Evolutionary conservation across 2,888 invertebrate species (phyloP).

Genomic region (Dorcus hopei): DNA sequence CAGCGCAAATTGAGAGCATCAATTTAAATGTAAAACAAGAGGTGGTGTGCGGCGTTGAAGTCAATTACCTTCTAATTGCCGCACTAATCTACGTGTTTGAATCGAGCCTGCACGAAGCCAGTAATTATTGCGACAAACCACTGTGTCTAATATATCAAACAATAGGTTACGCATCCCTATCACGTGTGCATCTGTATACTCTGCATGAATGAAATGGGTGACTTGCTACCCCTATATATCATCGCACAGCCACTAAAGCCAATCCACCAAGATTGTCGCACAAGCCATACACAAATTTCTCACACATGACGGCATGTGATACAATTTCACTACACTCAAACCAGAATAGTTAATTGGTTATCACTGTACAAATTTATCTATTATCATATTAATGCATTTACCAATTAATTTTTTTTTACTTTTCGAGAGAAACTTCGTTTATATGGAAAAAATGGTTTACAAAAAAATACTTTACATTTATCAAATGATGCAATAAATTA

Average conservation of each 20-base stretch:
- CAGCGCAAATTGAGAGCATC: too few species aligned
- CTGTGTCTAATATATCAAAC: slow-evolving; percentile 21
- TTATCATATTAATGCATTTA: too few species aligned
- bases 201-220: not conserved
- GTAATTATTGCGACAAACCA: slow-evolving; percentile 20
- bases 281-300: too few species aligned
- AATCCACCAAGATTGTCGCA: not conserved
- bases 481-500: too few species aligned
- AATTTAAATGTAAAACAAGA: slow-evolving; percentile 2
- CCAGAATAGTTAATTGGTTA: too few species aligned
- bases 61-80: slow-evolving; percentile 22
- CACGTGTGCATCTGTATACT: not conserved
- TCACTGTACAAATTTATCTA: too few species aligned
- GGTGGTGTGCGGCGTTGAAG: slow-evolving; percentile 9
- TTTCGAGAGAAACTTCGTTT: too few species aligned
- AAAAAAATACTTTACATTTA: too few species aligned
- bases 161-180: slow-evolving; percentile 16
- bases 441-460: too few species aligned
- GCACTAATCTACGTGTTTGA: slow-evolving; percentile 20
- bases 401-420: too few species aligned
- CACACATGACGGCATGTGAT: too few species aligned
- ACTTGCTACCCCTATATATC: not conserved
- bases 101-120: slow-evolving; percentile 16
- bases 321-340: too few species aligned
- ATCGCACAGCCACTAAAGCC: not conserved